Evolutionary conservation across 1,140 invertebrate genomes (phyloP), one percentile per base, ranked within the genome.

Genomic region (Halesus radiatus): DNA sequence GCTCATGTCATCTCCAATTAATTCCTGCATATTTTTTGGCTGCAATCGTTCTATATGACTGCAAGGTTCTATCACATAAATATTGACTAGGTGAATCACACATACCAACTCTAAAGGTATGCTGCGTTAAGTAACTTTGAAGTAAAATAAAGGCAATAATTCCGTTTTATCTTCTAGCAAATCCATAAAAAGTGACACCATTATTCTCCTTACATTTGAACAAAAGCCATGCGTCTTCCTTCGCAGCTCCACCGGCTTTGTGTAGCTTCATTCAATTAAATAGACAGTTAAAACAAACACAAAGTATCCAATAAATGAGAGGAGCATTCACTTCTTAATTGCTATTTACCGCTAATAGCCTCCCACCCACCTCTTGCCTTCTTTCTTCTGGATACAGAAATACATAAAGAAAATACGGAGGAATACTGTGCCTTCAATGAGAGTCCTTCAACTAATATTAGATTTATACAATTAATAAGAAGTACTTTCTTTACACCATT

Each of bases 261-360:
- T 76, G 74, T 45, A 50, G 74, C 77, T 60, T 62, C 64, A 79
- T 79, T 79, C 66, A 73, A 68, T 79, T 79, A 58, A 79, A 79
- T 70, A 72, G 66, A 79, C 77, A 79, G 53, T 79, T 79, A 73
- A 79, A 82, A 76, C 80, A 79, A 82, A 79, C 74, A 76, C 77
- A 82, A 72, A 80, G 78, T 80, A 68, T 68, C 81, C 78, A 80
- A 80, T 82, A 82, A 82, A 82, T 70, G 76, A 58, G 64, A 58
- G 56, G 50, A 82, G 58, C 78, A 74, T 78, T 82, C 81, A 78
- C 73, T 80, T 52, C 81, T 80, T 83, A 83, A 83, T 83, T 83
- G 81, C 81, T 83, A 83, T 83, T 83, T 83, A 83, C 81, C 81
- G 81, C 81, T 83, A 83, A 83, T 78, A 83, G 81, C 79, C 60